These are phyloP conservation scores for Drosophila pallidifrons DNA, from an alignment of 1,140 invertebrate genomes.

Conservation along the genomic window DNA sequence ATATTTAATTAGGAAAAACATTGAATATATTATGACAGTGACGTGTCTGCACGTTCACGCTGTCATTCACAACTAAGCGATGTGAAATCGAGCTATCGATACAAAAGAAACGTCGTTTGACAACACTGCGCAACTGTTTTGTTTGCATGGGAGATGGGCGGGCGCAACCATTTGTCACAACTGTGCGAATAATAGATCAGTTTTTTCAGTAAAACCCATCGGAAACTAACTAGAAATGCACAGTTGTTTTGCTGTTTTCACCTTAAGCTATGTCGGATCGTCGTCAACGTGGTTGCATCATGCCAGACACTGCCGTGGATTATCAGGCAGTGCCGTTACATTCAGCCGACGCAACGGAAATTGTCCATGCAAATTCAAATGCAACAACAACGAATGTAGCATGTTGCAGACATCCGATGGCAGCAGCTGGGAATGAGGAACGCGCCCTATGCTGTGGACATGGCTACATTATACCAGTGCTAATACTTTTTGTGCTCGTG, in stretches of 20 bases:
- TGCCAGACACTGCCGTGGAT: slow-evolving; percentile 58
- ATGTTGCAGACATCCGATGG: slow-evolving; percentile 57
- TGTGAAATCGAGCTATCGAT: slow-evolving; percentile 14
- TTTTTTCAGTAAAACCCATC: slow-evolving; percentile 18
- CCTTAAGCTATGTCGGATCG: slow-evolving; percentile 58
- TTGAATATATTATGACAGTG: not conserved
- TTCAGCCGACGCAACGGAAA: slow-evolving; percentile 28
- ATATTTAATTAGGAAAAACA: not conserved
- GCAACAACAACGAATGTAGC: slow-evolving; percentile 38
- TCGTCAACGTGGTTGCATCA: slow-evolving; percentile 41
- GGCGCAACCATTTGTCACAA: slow-evolving; percentile 58
- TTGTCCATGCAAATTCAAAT: slow-evolving; percentile 43
- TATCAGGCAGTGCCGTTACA: slow-evolving; percentile 63
- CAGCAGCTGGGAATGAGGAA: slow-evolving; percentile 17
- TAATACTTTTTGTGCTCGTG: slow-evolving; percentile 68
- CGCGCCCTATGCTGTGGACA: slow-evolving; percentile 48
- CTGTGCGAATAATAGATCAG: slow-evolving; percentile 77
- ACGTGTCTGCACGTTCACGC: not conserved
- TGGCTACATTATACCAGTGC: slow-evolving; percentile 67
- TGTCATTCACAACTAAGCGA: not conserved
- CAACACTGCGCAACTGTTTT: slow-evolving; percentile 53
- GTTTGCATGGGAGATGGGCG: slow-evolving; percentile 61
- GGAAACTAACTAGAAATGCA: slow-evolving; percentile 43
- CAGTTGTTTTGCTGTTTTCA: slow-evolving; percentile 33
- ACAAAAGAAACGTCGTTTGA: slow-evolving; percentile 9